These are phyloP conservation scores for Sympetrum striolatum DNA, from an alignment of 2,888 invertebrate genomes.

Conservation along the genomic window DNA sequence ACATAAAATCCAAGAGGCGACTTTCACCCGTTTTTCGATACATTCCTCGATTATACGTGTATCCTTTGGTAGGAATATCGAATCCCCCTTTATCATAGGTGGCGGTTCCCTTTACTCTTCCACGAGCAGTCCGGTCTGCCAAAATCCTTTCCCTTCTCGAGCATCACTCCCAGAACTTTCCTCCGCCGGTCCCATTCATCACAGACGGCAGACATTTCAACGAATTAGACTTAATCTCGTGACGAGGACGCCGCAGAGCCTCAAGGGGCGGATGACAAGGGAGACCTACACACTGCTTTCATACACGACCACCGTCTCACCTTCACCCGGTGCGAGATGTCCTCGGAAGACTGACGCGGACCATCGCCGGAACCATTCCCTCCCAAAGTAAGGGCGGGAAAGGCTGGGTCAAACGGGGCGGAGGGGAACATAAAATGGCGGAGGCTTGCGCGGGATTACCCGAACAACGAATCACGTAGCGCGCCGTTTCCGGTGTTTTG, in stretches of 20 bases:
- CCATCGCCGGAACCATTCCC: neutral
- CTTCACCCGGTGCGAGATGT: neutral
- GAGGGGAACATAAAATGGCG: neutral
- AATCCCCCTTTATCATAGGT: neutral
- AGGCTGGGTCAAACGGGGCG: neutral
- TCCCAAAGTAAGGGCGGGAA: neutral
- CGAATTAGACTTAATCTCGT: conserved; percentile 7
- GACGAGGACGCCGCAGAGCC: neutral
- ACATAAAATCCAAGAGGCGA: too few species aligned
- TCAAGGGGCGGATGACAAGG: neutral
- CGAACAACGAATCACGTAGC: neutral
- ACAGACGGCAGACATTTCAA: neutral
- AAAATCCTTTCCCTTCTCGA: neutral
- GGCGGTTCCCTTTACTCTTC: neutral
- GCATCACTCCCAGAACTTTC: too few species aligned
- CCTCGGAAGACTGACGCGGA: neutral
- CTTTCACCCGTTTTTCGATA: too few species aligned
- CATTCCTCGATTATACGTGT: too few species aligned
- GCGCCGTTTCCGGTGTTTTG: neutral
- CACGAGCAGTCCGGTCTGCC: neutral
- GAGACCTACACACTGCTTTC: neutral
- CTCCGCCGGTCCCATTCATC: neutral
- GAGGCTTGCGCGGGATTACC: neutral
- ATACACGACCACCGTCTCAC: neutral
- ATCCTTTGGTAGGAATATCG: too few species aligned